Evolutionary conservation across 1,140 invertebrate genomes (phyloP).

Genomic region (Geopemphigus sp.): DNA sequence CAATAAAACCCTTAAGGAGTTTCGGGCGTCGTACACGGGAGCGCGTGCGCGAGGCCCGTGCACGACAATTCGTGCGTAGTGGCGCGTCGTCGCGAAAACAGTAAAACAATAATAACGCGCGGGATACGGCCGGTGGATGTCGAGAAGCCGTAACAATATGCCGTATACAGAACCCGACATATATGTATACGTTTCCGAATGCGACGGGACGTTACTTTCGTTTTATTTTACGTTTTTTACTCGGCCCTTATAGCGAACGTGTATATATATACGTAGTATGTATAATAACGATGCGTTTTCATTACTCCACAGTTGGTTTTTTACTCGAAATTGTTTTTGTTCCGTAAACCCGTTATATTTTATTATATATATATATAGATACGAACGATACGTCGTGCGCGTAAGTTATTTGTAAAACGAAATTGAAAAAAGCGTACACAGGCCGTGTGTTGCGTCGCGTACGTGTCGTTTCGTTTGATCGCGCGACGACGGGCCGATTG

Average conservation of each 20-base stretch:
- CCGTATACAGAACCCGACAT: neutral
- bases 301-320: conserved; percentile 31
- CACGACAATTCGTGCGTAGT: no score
- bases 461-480: no score
- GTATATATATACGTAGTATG: neutral
- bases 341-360: no score
- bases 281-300: conserved; percentile 10
- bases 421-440: neutral
- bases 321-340: neutral
- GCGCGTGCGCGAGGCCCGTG: no score
- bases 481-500: no score
- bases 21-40: conserved; percentile 1
- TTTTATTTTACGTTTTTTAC: conserved; percentile 1
- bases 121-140: neutral
- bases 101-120: conserved; percentile 42
- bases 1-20: conserved; percentile 45
- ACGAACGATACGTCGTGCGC: no score
- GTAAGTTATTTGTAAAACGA: neutral
- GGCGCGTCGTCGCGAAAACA: conserved; percentile 5
- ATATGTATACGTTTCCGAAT: conserved; percentile 6
- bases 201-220: neutral
- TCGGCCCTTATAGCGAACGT: neutral
- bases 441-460: no score
- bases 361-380: neutral
- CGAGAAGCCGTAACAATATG: conserved; percentile 30